Conservation (phyloP, 2,888 invertebrate species). For the Arrhopalites spinosus region DNA sequence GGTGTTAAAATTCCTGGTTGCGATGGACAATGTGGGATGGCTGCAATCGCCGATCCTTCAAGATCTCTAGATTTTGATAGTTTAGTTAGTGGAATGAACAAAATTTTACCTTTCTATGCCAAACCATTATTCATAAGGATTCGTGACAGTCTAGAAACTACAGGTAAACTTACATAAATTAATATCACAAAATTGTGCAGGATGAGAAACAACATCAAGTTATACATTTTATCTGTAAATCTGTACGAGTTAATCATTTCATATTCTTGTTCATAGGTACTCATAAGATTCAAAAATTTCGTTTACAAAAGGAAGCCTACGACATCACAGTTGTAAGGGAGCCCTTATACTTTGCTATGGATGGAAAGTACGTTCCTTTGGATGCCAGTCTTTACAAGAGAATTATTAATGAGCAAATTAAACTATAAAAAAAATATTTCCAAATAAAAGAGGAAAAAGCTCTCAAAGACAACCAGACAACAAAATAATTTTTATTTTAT, state of each 20-base stretch:
- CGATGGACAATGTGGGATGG: slow-evolving; percentile 81
- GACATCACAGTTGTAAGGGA: slow-evolving; percentile 28
- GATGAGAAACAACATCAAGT: not conserved
- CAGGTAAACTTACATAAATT: slow-evolving; percentile 69
- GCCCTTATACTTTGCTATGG: slow-evolving; percentile 33
- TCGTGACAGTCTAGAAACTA: slow-evolving; percentile 79
- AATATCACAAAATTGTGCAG: not conserved
- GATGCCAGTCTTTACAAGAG: slow-evolving; percentile 34
- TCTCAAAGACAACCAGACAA: too few relatives aligned
- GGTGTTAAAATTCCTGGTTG: slow-evolving; percentile 32
- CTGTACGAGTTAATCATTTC: not conserved
- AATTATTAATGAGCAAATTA: slow-evolving; percentile 42
- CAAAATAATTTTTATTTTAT: too few relatives aligned
- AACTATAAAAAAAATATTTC: slow-evolving; percentile 39
- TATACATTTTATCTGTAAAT: too few relatives aligned
- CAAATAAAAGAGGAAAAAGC: too few relatives aligned
- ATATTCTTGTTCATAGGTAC: slow-evolving; percentile 30
- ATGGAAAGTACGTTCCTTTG: slow-evolving; percentile 34
- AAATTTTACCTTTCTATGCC: slow-evolving; percentile 80
- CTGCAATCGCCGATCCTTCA: slow-evolving; percentile 76
- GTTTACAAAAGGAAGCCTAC: slow-evolving; percentile 39
- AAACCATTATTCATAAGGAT: slow-evolving; percentile 86
- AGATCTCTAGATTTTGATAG: slow-evolving; percentile 66
- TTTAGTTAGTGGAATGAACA: slow-evolving; percentile 70
- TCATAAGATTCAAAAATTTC: slow-evolving; percentile 42